A percentile compares a stretch with the other conserved stretches of the same genome.
Evolutionary conservation across 2,888 invertebrate species (phyloP).

Genomic region (Ophioninae sp.): DNA sequence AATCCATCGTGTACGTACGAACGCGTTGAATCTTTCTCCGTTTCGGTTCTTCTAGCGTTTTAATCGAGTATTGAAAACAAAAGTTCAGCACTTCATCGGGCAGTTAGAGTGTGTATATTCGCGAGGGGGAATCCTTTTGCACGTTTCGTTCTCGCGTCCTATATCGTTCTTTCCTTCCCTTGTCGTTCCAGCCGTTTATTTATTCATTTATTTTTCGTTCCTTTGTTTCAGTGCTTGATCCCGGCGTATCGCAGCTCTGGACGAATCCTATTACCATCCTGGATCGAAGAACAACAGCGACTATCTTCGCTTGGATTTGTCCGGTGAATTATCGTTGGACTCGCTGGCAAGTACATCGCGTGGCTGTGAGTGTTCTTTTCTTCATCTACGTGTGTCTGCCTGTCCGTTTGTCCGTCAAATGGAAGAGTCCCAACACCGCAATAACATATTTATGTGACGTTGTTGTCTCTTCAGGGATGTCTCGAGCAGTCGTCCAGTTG

Average conservation of each 20-base stretch:
- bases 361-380: background rate
- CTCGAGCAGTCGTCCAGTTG: background rate
- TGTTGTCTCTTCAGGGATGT: background rate
- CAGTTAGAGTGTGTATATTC: constrained; percentile 21
- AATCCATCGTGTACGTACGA: constrained; percentile 17
- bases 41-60: constrained; percentile 6
- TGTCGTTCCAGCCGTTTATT: background rate
- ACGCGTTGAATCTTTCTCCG: background rate
- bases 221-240: background rate
- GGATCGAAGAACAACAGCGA: background rate
- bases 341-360: background rate
- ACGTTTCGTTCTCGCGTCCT: background rate
- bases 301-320: background rate
- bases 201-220: background rate
- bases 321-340: background rate
- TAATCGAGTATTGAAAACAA: constrained; percentile 23
- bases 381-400: background rate
- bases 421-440: background rate
- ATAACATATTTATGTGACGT: background rate
- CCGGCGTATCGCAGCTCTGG: background rate
- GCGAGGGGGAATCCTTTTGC: too few species aligned
- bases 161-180: background rate
- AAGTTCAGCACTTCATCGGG: constrained; percentile 45
- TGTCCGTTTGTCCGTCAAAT: background rate
- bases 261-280: background rate